Base-by-base conservation (phyloP, 2,113 vertebrate genomes). In the Sitta europaea region DNA sequence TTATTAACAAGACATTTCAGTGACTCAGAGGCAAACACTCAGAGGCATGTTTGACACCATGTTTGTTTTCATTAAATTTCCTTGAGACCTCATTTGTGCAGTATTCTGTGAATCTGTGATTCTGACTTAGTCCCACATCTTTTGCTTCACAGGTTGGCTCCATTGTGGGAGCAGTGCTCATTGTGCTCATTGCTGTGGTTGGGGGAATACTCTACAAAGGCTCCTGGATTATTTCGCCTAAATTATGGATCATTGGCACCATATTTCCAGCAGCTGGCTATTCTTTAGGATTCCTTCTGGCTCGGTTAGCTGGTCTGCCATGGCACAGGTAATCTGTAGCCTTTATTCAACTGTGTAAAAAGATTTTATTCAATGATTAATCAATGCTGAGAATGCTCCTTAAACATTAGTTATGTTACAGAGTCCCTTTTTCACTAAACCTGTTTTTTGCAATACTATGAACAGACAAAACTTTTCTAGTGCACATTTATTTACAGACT, bases 191-290 rank as follows among this genome's bases (percentile, higher is more conserved):
- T 27, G 99, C 99, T 36, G 99, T 99, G 76, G 91, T 99, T 57
- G 99, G 99, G 53, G 99, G 99, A 23, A 95, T 99, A 77, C 98
- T 99, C 31, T 99, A 99, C 96, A 98, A 98, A 97, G 98, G 99
- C 11, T 98, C 99, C 71, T 99, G 99, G 99, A 53, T 10, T 77
- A 99, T 99, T 22, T 9, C 96, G 33, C 99, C 99, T 28, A 96
- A 98, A 27, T 94, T 99, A 25, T 99, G 99, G 99, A 98, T 99
- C 75, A 98, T 99, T 76, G 99, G 99, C 40, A 97, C 98, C 5
- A 97, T 99, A 96, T 99, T 98, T 96, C 99, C 99, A 14, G 96
- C 98, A 6, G 96, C 99, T 24, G 99, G 99, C 12, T 99, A 98
- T 40, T 14, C 67, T 18, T 72, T 99, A 31, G 99, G 99, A 5